phyloP scores from a whole-genome alignment of 2,888 invertebrate species.

The Anorthoa munda region DNA sequence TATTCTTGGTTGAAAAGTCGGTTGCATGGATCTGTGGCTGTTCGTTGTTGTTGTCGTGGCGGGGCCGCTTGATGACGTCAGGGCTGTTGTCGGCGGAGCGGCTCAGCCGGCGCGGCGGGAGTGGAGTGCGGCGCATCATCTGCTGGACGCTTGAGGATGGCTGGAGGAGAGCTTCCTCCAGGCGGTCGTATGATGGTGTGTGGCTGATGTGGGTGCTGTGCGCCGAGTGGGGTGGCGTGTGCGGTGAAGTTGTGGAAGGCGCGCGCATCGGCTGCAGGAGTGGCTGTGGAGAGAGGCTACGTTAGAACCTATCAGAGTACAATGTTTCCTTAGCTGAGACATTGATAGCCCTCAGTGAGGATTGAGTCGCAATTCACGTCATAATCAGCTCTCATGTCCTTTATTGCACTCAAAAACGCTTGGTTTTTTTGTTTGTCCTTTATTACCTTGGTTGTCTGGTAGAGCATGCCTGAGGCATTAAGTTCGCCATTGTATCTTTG shows the following conservation, averaged over 20 bases:
- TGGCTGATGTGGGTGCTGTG: conserved; percentile 86
- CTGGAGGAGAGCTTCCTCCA: conserved; percentile 86
- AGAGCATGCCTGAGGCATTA: no score
- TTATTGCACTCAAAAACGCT: no score
- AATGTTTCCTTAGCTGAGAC: background rate
- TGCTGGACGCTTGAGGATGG: conserved; percentile 91
- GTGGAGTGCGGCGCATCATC: conserved; percentile 91
- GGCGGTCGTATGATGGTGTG: conserved; percentile 85
- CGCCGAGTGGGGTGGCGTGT: conserved; percentile 88
- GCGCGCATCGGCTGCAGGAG: conserved; percentile 93
- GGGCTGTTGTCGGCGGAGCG: conserved; percentile 93
- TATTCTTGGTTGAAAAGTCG: conserved; percentile 89
- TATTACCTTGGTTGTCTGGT: no score
- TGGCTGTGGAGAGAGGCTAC: conserved; percentile 75
- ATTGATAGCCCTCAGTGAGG: no score
- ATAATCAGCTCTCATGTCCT: no score
- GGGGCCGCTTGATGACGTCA: conserved; percentile 91
- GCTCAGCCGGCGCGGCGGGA: conserved; percentile 88
- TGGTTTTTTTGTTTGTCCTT: no score
- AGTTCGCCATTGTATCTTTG: no score
- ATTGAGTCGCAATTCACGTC: no score
- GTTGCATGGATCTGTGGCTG: conserved; percentile 89
- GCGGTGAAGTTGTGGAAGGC: conserved; percentile 91
- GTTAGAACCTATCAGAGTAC: conserved; percentile 5
- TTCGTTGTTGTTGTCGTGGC: conserved; percentile 92